Percentiles rank a stretch among this genome's conserved stretches.
Evolutionary conservation across 2,113 vertebrate genomes (phyloP).

Genomic region (Hippoglossus stenolepis): DNA sequence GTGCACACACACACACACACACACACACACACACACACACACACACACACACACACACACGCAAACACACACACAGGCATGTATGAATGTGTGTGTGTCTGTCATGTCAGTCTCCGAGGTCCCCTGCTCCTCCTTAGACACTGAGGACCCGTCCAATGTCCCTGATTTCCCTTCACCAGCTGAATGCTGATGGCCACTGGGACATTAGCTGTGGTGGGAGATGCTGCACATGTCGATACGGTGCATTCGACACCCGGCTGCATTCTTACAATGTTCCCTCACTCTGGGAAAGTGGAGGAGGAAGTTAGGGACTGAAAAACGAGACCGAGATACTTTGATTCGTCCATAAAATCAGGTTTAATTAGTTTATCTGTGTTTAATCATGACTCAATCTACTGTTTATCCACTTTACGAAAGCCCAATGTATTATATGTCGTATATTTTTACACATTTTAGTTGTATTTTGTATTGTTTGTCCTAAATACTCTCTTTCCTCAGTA

Average conservation of each 20-base stretch:
- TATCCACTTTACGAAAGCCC: too few relatives aligned
- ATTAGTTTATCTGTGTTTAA: neutral
- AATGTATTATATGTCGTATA: too few relatives aligned
- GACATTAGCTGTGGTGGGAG: conserved; percentile 41
- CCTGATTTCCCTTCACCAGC: conserved; percentile 57
- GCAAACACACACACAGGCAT: conserved; percentile 15
- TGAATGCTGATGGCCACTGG: conserved; percentile 72
- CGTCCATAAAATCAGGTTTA: neutral
- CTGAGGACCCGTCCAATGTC: conserved; percentile 64
- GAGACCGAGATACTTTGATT: neutral
- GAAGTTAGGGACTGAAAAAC: neutral
- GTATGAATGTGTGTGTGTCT: conserved; percentile 19
- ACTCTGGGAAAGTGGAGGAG: neutral
- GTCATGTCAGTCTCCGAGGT: conserved; percentile 68
- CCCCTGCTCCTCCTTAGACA: conserved; percentile 50
- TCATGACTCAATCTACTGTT: neutral
- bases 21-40: conserved; percentile 7
- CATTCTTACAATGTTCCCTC: neutral
- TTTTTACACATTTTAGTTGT: too few relatives aligned
- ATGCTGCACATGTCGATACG: neutral
- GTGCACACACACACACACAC: conserved; percentile 33
- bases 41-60: conserved; percentile 18
- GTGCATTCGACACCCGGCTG: too few relatives aligned
- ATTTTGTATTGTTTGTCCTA: too few relatives aligned
- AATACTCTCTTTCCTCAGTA: too few relatives aligned